Base-by-base conservation (phyloP, 2,888 invertebrate genomes). In the Microctonus aethiopoides region DNA sequence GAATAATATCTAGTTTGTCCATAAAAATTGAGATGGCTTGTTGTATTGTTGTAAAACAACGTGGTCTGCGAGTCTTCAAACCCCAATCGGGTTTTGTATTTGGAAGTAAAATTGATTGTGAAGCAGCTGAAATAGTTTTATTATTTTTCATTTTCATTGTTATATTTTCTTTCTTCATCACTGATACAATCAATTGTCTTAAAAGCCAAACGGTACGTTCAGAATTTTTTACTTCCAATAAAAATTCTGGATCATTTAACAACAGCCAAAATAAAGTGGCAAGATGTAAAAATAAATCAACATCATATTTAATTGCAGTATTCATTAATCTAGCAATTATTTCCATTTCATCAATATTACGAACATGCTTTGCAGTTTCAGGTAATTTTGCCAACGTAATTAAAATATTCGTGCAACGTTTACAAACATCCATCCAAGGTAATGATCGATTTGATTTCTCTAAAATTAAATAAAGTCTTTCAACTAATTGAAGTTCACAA, bases 301-400 rank as follows among this genome's bases (percentile, higher is more conserved):
- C 71, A 68, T 79, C 71, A 71, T 72, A 73, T 52, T 79, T 79
- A 59, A 74, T 46, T 60, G 77, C 66, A 16, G 77, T 72, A 16
- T 71, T 86, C 88, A 94, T 88, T 81, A 91, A 89, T 78, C 90
- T 91, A 51, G 93, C 85, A 59, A 93, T 87, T 1, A 89, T 89
- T 29, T 90, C 87, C 22, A 93, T 88, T 62, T 90, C 89, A 41
- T 90, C 87, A 75, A 90, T 89, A 88, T 89, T 83, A 4, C 92
- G 92, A 68, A 91, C 90, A 76, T 89, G 89, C 0, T 88, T 88
- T 10, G 89, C 90, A 0, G 92, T 92, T 61, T 88, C 85, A 63
- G 87, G 87, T 77, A 91, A 92, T 69, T 93, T 90, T 11, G 91
- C 89, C 73, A 94, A 85, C 80, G 93, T 93, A 54, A 93, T 89